Evolutionary conservation across 2,888 invertebrate genomes (phyloP).

Genomic region (Meteorus cinctellus): DNA sequence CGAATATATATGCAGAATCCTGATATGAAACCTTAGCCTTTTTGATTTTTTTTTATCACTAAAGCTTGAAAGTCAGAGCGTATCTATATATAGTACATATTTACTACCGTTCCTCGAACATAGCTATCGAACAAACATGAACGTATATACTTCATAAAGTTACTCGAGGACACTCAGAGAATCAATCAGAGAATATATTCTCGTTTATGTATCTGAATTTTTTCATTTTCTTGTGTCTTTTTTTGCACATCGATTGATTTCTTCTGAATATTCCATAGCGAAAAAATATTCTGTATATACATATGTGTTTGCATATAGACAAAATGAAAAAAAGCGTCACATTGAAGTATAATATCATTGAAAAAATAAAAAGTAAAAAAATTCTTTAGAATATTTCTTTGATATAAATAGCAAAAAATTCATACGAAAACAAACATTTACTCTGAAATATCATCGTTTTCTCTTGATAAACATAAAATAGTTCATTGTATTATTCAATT

Average conservation of each 20-base stretch:
- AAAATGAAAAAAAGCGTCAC: background rate
- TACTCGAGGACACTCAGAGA: background rate
- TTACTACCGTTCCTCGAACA: constrained; percentile 15
- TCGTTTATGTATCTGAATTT: too few relatives aligned
- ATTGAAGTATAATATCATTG: background rate
- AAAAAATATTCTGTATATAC: too few relatives aligned
- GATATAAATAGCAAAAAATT: background rate
- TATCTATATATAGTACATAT: constrained; percentile 5
- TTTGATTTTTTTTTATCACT: background rate
- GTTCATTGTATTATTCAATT: background rate
- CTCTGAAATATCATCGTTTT: too few relatives aligned
- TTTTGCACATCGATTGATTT: too few relatives aligned
- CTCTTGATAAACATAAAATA: too few relatives aligned
- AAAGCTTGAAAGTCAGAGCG: background rate
- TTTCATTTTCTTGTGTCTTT: too few relatives aligned
- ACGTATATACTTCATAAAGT: constrained; percentile 25
- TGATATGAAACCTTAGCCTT: background rate
- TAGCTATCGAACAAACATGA: constrained; percentile 27
- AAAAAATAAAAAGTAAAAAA: background rate
- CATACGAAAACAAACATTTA: background rate
- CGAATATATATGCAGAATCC: background rate
- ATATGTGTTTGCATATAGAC: too few relatives aligned
- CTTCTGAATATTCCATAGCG: too few relatives aligned
- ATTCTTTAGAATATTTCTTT: background rate
- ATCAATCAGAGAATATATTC: background rate